phyloP scores from a whole-genome alignment of 2,888 invertebrate species.

The Furcula furcula region DNA sequence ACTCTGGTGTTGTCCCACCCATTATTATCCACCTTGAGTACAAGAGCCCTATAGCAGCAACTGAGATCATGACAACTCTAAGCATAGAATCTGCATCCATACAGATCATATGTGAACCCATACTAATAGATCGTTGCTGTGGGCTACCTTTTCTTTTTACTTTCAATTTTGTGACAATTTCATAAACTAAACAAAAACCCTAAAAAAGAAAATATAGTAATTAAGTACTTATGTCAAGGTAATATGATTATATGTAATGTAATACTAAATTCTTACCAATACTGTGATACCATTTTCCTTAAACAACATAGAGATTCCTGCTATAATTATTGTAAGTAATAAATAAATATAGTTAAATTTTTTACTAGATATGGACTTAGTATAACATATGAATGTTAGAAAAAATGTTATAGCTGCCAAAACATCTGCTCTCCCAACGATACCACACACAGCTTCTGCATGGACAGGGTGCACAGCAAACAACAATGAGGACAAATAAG shows the following conservation, averaged over 20 bases:
- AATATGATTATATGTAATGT: neutral
- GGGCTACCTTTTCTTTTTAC: constrained; percentile 17
- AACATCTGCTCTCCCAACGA: constrained; percentile 96
- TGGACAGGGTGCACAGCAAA: constrained; percentile 97
- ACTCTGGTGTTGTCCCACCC: constrained; percentile 89
- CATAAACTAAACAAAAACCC: constrained; percentile 86
- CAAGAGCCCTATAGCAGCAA: constrained; percentile 77
- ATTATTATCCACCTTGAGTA: constrained; percentile 88
- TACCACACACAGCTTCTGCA: constrained; percentile 94
- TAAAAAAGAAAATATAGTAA: constrained; percentile 45
- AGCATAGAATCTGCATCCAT: constrained; percentile 38
- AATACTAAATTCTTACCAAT: constrained; percentile 78
- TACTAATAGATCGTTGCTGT: constrained; percentile 6
- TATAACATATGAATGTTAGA: constrained; percentile 85
- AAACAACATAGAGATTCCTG: constrained; percentile 88
- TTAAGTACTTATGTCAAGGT: no score
- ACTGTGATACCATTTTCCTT: constrained; percentile 97
- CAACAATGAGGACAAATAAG: constrained; percentile 86
- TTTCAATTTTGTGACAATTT: constrained; percentile 68
- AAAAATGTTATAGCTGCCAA: constrained; percentile 91
- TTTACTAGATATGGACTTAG: constrained; percentile 42
- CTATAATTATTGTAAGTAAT: constrained; percentile 59
- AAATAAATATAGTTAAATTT: constrained; percentile 36
- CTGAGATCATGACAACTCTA: constrained; percentile 76
- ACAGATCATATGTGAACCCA: neutral